Base-by-base conservation (phyloP, 1,140 invertebrate genomes). In the Ceratoteleas bidentatus region DNA sequence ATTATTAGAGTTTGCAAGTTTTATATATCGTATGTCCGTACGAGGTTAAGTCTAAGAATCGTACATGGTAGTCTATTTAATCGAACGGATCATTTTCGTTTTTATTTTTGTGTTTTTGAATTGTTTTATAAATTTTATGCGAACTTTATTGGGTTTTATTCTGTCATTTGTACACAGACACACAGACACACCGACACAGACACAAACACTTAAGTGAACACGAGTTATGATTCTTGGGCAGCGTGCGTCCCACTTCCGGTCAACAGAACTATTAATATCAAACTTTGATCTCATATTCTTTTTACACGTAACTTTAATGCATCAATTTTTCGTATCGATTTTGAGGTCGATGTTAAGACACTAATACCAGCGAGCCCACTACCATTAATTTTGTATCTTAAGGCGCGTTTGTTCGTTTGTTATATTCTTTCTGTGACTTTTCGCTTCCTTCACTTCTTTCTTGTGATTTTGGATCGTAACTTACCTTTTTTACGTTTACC, bases 201-300 rank as follows among this genome's bases (percentile, higher is more conserved):
- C 16, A 52, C 36, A 80, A 56, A 50, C 9, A 11, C 33, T 52
- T 15, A 54, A 52, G 70, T 33, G 24, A 36, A 60, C 69, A 69
- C 57, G 16, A 72, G 49, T 58, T 74, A 81, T 66, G 43, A 75
- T 83, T 72, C 75, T 83, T 83, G 64, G 70, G 70, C 75, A 79
- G 58, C 74, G 74, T 78, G 65, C 70, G 76, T 76, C 81, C 76
- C 75, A 86, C 75, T 86, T 85, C 80, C 85, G 83, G 72, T 85
- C 84, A 84, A 79, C 77, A 72, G 47, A 82, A 82, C 81, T 86
- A 84, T 85, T 73, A 85, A 84, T 88, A 88, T 88, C 84, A 87
- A 88, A 89, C 85, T 83, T 88, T 89, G 88, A 89, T 89, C 88
- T 89, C 88, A 89, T 88, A 84, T 86, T 86, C 87, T 86, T 85